Evolutionary conservation across 2,113 vertebrate species (phyloP), one percentile per base, ranked within the genome.

Genomic region (Chascanopsetta lugubris): DNA sequence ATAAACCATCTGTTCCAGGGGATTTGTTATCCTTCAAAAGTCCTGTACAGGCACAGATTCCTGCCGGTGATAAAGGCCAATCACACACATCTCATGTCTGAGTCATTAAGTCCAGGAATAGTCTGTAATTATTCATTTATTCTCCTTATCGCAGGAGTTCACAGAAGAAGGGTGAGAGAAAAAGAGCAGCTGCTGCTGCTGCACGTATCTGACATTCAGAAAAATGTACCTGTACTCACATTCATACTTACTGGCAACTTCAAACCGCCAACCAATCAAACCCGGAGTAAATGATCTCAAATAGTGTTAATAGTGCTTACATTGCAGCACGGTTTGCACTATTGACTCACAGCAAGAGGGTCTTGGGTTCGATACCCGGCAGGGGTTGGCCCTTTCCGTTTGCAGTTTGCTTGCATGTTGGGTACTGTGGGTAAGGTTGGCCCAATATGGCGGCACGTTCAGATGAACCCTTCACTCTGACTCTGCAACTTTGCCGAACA

Each of bases 21-120:
- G 47, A 49, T 49, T 49, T 49, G 47, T 49, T 49, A 49, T 49
- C 47, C 47, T 49, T 49, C 47, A 49, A 49, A 49, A 49, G 47
- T 49, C 47, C 22, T 49, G 27, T 15, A 27, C 24, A n/a, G 47
- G 15, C 22, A 49, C 13, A 27, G 47, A 49, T 49, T 49, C 27
- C 24, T 49, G 47, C 17, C n/a, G 13, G 47, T 7, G 22, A 49
- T 49, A 27, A 49, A 49, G 24, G 47, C 4, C 5, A 49, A 15
- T 49, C 47, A n/a, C 47, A 49, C 12, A 49, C 12, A 49, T 49
- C 47, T 49, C n/a, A 27, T 49, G 25, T 26, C 47, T 49, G 47
- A 49, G 47, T 27, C 47, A 49, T 49, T 49, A 26, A 27, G 47
- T 49, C 27, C 12, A 26, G 24, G 13, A 49, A 27, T 17, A 49